Evolutionary conservation across 2,888 invertebrate genomes (phyloP).

Genomic region (Clepsis dumicolana): DNA sequence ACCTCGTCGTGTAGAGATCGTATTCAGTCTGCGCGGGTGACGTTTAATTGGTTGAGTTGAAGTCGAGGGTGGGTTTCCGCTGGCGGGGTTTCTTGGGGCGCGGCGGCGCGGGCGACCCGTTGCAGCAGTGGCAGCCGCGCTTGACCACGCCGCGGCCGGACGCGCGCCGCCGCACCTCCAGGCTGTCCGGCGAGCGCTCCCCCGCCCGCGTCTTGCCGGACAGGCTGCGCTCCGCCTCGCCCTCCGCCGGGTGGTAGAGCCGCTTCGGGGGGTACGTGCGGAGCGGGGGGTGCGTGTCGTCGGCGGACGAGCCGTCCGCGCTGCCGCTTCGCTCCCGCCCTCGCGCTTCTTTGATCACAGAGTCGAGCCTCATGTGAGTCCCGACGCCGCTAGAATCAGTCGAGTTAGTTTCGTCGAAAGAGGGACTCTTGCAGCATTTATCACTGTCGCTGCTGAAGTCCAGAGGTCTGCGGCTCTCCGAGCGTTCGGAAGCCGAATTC

Average conservation of each 20-base stretch:
- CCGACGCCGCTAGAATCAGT: constrained; percentile 76
- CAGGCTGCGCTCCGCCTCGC: constrained; percentile 48
- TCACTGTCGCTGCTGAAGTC: constrained; percentile 82
- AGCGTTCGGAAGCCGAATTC: constrained; percentile 72
- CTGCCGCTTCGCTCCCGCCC: constrained; percentile 64
- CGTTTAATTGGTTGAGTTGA: constrained; percentile 51
- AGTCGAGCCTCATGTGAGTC: constrained; percentile 74
- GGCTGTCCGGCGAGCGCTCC: constrained; percentile 59
- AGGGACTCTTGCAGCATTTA: constrained; percentile 80
- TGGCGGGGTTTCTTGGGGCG: constrained; percentile 78
- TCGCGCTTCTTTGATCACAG: constrained; percentile 79
- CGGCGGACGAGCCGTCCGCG: constrained; percentile 68
- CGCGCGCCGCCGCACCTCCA: constrained; percentile 67
- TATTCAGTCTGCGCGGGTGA: constrained; percentile 63
- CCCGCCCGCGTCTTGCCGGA: constrained; percentile 49
- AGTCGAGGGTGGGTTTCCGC: constrained; percentile 67
- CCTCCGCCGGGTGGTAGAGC: constrained; percentile 60
- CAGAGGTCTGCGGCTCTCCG: constrained; percentile 66
- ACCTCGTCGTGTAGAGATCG: constrained; percentile 66
- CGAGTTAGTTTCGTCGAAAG: constrained; percentile 74
- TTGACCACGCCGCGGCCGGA: constrained; percentile 86
- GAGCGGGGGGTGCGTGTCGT: constrained; percentile 70
- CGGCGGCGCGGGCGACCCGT: constrained; percentile 83
- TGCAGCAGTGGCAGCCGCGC: constrained; percentile 88
- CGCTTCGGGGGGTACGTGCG: constrained; percentile 75